Percentiles rank a stretch among this genome's conserved stretches.
Evolutionary conservation across 2,113 vertebrate genomes (phyloP).

Genomic region (Apteryx owenii): DNA sequence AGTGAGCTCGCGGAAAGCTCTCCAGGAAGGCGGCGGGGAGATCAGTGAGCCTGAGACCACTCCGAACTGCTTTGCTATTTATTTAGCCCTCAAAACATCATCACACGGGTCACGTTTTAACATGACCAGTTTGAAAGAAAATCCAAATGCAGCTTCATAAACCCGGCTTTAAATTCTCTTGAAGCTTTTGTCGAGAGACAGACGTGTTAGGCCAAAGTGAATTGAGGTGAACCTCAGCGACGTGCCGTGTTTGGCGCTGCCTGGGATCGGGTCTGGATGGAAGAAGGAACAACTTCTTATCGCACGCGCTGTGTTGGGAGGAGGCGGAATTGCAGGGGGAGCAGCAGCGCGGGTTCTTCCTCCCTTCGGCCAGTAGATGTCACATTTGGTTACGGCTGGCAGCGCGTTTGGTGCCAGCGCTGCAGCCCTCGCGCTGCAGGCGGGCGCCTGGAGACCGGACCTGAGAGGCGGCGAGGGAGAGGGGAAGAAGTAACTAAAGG

Average conservation of each 20-base stretch:
- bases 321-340: not conserved
- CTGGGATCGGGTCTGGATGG: accelerated
- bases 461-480: accelerated
- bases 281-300: not conserved
- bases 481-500: accelerated
- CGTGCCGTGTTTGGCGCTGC: accelerated
- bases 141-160: accelerated
- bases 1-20: not conserved
- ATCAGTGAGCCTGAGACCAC: not conserved
- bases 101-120: accelerated
- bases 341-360: not conserved
- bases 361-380: conserved; percentile 59
- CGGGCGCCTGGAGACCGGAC: accelerated
- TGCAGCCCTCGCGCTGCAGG: not conserved
- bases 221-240: not conserved
- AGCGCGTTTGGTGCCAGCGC: not conserved
- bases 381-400: conserved; percentile 26
- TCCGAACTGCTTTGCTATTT: not conserved
- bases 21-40: not conserved
- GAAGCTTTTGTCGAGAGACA: not conserved
- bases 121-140: not conserved
- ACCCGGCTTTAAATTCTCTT: not conserved
- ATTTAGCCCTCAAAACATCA: not conserved
- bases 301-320: not conserved
- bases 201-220: accelerated